These are phyloP conservation scores for Lineus longissimus DNA, from an alignment of 1,140 invertebrate genomes.

Conservation along the genomic window DNA sequence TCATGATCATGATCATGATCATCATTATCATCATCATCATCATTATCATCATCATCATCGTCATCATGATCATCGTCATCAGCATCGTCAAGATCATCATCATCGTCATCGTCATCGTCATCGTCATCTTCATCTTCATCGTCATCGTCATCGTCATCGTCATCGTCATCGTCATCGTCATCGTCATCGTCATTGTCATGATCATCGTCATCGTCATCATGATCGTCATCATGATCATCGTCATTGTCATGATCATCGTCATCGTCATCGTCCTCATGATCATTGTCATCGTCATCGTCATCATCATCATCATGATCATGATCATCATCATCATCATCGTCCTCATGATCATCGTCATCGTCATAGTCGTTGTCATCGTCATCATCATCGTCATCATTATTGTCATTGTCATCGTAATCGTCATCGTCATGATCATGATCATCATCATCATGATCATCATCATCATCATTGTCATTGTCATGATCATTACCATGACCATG, in stretches of 20 bases:
- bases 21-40: constrained; percentile 17
- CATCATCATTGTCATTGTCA: constrained; percentile 13
- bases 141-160: constrained; percentile 19
- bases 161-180: constrained; percentile 16
- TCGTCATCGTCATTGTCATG: constrained; percentile 9
- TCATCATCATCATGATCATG: constrained; percentile 14
- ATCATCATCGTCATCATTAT: constrained; percentile 19
- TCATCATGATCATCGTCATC: too few relatives aligned
- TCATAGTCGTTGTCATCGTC: constrained; percentile 11
- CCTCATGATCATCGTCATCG: constrained; percentile 14
- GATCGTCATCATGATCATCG: too few relatives aligned
- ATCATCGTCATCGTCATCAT: too few relatives aligned
- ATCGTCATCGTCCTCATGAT: constrained; percentile 10
- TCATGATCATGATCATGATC: constrained; percentile 10
- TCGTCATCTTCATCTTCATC: constrained; percentile 12
- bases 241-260: constrained; percentile 16
- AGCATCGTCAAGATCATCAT: too few relatives aligned
- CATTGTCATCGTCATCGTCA: constrained; percentile 18
- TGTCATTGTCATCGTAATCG: too few relatives aligned
- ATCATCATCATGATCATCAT: constrained; percentile 17
- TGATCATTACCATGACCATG: too few relatives aligned
- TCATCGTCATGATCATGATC: too few relatives aligned
- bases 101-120: constrained; percentile 14
- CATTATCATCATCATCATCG: constrained; percentile 15
- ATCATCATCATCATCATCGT: constrained; percentile 11